A percentile compares a stretch with the other conserved stretches of the same genome.
phyloP scores from a whole-genome alignment of 2,797 vertebrate species.

The Lacerta agilis region DNA sequence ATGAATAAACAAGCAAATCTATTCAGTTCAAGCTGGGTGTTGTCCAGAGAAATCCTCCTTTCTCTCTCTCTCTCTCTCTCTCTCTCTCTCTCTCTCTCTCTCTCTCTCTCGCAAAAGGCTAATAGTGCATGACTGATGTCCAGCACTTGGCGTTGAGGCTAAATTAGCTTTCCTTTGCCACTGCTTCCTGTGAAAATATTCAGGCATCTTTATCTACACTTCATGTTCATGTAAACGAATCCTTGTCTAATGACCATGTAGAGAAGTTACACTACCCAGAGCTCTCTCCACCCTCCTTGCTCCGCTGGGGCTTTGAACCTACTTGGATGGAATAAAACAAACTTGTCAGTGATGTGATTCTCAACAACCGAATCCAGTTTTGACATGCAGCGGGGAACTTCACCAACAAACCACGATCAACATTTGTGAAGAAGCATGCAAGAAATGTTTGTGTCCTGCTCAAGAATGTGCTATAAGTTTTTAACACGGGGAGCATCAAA shows the following conservation, averaged over 20 bases:
- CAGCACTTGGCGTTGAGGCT: conserved; percentile 67
- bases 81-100: not conserved
- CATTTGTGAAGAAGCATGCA: not conserved
- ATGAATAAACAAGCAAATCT: too few relatives aligned
- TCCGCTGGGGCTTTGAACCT: conserved; percentile 67
- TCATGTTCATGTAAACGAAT: conserved; percentile 72
- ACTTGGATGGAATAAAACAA: conserved; percentile 51
- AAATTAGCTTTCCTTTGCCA: conserved; percentile 68
- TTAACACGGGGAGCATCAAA: not conserved
- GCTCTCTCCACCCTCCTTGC: conserved; percentile 57
- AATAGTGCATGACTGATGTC: conserved; percentile 76
- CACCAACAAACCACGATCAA: too few relatives aligned
- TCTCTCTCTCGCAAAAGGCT: conserved; percentile 46
- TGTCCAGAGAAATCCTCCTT: conserved; percentile 63
- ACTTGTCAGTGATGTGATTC: conserved; percentile 56
- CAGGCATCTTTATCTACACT: conserved; percentile 74
- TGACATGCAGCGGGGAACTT: conserved; percentile 18
- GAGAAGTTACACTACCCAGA: conserved; percentile 62
- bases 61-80: not conserved
- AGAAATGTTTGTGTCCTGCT: not conserved
- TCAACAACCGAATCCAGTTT: conserved; percentile 38
- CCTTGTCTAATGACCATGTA: conserved; percentile 62
- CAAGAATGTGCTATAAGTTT: not conserved
- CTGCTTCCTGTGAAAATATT: conserved; percentile 69
- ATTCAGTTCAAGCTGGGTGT: conserved; percentile 33